These are phyloP conservation scores for Eurystomus glaucurus DNA, from an alignment of 2,797 vertebrate species.

Conservation along the genomic window DNA sequence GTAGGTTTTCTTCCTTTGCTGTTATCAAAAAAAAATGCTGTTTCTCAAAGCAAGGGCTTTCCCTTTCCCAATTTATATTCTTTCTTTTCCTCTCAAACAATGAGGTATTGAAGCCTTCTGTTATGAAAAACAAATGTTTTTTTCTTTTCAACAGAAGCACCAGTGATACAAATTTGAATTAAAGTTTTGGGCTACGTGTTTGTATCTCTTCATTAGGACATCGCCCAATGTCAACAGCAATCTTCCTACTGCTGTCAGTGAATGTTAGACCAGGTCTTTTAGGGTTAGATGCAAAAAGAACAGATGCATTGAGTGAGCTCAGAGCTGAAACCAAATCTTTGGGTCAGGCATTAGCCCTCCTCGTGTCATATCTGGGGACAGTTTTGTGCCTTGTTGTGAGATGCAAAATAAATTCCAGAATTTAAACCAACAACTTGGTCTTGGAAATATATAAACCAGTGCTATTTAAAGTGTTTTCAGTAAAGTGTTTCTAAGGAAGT, in stretches of 20 bases:
- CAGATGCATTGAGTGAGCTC: neutral
- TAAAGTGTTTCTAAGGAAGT: neutral
- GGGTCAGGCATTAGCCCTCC: neutral
- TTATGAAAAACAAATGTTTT: slow-evolving; percentile 25
- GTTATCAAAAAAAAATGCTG: neutral
- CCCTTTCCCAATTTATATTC: neutral
- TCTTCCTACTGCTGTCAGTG: neutral
- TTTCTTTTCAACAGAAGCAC: neutral
- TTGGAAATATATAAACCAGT: neutral
- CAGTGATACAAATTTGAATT: slow-evolving; percentile 2
- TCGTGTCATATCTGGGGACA: neutral
- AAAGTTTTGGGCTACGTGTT: neutral
- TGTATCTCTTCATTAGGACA: neutral
- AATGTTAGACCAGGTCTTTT: neutral
- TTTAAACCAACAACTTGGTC: neutral
- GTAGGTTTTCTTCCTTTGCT: neutral
- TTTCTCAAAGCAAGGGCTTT: neutral
- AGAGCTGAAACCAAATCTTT: neutral
- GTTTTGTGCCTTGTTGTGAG: neutral
- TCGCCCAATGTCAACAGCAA: neutral
- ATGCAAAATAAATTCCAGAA: neutral
- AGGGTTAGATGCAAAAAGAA: neutral
- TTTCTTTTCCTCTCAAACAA: neutral
- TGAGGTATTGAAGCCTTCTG: neutral
- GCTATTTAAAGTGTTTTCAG: neutral